Conservation (phyloP, 2,113 vertebrate genomes). For the Limnothrissa miodon region DNA sequence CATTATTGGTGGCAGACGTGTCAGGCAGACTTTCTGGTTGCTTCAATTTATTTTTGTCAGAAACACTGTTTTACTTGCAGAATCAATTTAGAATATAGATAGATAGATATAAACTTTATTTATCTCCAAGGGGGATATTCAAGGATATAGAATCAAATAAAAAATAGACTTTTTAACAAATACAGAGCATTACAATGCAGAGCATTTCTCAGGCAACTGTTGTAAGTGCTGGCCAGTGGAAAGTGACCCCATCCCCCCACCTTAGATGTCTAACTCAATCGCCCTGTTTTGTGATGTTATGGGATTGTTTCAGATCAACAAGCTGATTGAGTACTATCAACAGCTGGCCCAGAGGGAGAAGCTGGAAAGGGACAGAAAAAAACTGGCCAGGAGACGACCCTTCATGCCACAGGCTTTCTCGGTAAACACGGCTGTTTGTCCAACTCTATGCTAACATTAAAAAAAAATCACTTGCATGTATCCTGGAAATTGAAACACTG, state of each 20-base stretch:
- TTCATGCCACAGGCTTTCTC: constrained; percentile 95
- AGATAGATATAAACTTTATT: no score
- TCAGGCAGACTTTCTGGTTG: no score
- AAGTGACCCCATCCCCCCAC: no score
- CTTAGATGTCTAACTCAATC: no score
- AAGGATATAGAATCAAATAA: no score
- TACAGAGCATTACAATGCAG: neutral
- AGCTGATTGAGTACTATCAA: constrained; percentile 97
- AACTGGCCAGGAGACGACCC: constrained; percentile 89
- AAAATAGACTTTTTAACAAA: no score
- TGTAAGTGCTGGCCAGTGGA: no score
- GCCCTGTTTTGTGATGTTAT: neutral
- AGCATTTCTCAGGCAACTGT: neutral
- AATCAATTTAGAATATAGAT: no score
- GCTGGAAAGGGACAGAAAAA: constrained; percentile 93
- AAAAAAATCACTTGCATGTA: neutral
- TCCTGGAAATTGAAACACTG: neutral
- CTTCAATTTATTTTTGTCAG: no score
- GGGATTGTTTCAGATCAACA: constrained; percentile 81
- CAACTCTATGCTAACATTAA: neutral
- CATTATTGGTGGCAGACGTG: no score
- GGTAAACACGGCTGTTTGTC: constrained; percentile 68
- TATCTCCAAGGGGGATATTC: no score
- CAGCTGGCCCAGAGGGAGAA: constrained; percentile 96
- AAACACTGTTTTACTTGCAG: no score